These are phyloP conservation scores for Spisula solida DNA, from an alignment of 2,888 invertebrate species.

Conservation along the genomic window DNA sequence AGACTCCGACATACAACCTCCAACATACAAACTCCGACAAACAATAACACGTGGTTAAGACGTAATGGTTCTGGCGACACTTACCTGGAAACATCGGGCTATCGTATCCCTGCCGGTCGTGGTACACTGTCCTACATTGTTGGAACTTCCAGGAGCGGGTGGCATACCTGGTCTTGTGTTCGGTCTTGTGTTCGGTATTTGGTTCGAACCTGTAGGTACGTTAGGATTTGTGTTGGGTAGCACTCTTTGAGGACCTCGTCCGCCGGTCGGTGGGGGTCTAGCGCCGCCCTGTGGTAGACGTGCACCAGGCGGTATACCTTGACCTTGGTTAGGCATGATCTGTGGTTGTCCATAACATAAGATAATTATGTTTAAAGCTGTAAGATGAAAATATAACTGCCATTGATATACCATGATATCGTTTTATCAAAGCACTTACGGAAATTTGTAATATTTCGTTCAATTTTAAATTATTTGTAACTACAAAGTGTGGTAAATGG, in stretches of 20 bases:
- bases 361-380: neutral
- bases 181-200: neutral
- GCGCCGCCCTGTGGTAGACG: neutral
- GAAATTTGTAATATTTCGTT: no score
- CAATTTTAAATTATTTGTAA: no score
- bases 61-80: no score
- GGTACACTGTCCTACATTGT: conserved; percentile 42
- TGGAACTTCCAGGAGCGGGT: neutral
- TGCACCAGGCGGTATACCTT: neutral
- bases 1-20: no score
- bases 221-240: neutral
- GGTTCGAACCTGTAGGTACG: neutral
- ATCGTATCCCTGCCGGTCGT: conserved; percentile 53
- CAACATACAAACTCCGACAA: no score
- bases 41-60: no score
- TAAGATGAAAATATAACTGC: neutral
- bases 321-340: conserved; percentile 21
- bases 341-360: conserved; percentile 12
- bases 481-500: no score
- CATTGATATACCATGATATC: neutral
- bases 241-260: neutral
- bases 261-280: neutral
- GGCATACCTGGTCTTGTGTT: neutral
- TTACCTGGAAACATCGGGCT: conserved; percentile 62
- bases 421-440: neutral